Conservation (phyloP, 2,888 invertebrate species). For the Chironomus tentans region DNA sequence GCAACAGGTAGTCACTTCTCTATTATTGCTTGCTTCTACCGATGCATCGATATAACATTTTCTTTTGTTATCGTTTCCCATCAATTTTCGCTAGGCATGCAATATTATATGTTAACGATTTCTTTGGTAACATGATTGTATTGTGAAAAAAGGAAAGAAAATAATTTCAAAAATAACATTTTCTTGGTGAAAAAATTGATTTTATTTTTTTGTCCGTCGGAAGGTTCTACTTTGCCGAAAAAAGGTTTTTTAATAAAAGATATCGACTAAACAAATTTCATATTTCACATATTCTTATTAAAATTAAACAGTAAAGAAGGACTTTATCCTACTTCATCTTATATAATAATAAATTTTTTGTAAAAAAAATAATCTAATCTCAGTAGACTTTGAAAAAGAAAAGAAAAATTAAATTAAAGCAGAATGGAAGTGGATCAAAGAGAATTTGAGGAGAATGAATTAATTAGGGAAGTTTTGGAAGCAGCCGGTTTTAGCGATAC, state of each 20-base stretch:
- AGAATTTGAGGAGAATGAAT: neutral
- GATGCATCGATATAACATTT: neutral
- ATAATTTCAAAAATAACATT: neutral
- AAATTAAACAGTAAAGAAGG: too few relatives aligned
- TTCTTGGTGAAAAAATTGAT: too few relatives aligned
- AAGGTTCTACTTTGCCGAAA: too few relatives aligned
- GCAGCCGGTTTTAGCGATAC: constrained; percentile 71
- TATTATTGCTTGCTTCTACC: neutral
- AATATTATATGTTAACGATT: too few relatives aligned
- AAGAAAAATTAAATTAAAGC: neutral
- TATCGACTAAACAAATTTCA: neutral
- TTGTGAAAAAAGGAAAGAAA: neutral
- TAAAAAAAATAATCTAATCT: too few relatives aligned
- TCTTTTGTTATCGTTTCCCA: too few relatives aligned
- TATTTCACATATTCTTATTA: neutral
- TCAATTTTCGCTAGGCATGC: too few relatives aligned
- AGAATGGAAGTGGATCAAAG: neutral
- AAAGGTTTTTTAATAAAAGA: neutral
- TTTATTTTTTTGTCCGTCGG: too few relatives aligned
- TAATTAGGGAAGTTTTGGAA: constrained; percentile 53
- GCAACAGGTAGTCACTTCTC: neutral
- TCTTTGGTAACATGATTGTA: neutral
- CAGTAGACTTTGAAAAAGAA: neutral
- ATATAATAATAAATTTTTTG: too few relatives aligned
- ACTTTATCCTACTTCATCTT: too few relatives aligned